Percentiles rank a stretch among this genome's conserved stretches.
Conservation (phyloP, 2,888 invertebrate species). For the Hedya salicella region DNA sequence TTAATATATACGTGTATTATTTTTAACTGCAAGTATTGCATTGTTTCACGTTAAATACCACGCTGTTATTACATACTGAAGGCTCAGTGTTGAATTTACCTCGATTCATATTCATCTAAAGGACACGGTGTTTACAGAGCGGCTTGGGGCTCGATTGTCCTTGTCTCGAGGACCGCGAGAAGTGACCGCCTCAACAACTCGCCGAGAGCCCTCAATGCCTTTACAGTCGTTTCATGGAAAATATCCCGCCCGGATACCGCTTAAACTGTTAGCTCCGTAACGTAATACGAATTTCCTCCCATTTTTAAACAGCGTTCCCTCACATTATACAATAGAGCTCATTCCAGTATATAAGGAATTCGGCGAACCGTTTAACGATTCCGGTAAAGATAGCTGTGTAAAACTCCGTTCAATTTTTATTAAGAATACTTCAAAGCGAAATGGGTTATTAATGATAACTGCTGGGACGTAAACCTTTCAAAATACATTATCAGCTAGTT, state of each 20-base stretch:
- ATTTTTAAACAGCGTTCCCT: conserved; percentile 4
- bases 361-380: conserved; percentile 21
- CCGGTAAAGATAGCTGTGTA: conserved; percentile 4
- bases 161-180: conserved; percentile 29
- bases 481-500: conserved; percentile 23
- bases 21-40: conserved; percentile 1
- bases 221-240: conserved; percentile 30
- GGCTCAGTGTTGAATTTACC: conserved; percentile 18
- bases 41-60: conserved; percentile 6
- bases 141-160: conserved; percentile 31
- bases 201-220: conserved; percentile 25
- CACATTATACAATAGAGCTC: background rate
- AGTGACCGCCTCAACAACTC: conserved; percentile 36
- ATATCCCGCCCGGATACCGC: conserved; percentile 11
- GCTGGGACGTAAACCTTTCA: conserved; percentile 25
- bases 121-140: conserved; percentile 29
- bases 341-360: conserved; percentile 11
- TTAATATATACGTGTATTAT: conserved; percentile 13
- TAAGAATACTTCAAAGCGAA: conserved; percentile 36
- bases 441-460: conserved; percentile 36
- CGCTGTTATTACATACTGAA: conserved; percentile 16
- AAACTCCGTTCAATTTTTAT: conserved; percentile 20
- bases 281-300: background rate
- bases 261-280: conserved; percentile 20
- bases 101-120: conserved; percentile 8